Base-by-base conservation (phyloP, 1,140 invertebrate genomes). In the Conopomorpha cramerella region DNA sequence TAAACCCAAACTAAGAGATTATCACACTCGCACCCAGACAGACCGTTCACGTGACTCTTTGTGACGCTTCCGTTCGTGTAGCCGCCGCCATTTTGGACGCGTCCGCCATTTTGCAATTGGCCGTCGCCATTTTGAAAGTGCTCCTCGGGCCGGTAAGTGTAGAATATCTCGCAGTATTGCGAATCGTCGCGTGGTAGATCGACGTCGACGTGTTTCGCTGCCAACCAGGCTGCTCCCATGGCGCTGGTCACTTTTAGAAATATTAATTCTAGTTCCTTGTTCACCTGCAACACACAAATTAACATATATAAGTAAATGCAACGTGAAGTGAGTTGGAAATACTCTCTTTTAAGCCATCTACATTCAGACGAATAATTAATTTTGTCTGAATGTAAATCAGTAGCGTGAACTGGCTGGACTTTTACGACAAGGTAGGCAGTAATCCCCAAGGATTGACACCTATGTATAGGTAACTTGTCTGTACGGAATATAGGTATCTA, bases 211-310 rank as follows among this genome's bases (percentile, higher is more conserved):
- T 71, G 55, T 32, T 55, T 63, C 0, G 71, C 71, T 2, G 65
- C 71, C 0, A 72, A 43, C 61, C 64, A 71, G 0, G 67, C 71
- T 0, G 71, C 71, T 0, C 71, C 71, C 48, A 76, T 52, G 0
- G 71, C 71, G 10, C 65, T 68, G 1, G 71, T 68, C 0, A 72
- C 67, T n/a, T 54, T 45, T 1, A 76, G 43, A 1, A 55, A 50
- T 1, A 76, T 64, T 0, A 76, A 27, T 28, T 76, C 67, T 1
- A 76, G 31, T 8, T 71, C 51, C 3, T 39, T 52, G 34, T 55
- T 58, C 8, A 72, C 50, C 71, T 76, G 50, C 0, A 18, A 28
- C 11, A 26, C 7, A 25, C 27, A 29, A 12, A 42, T 8, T 28
- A 29, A 30, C 8, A 16, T n/a, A n/a, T n/a, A n/a, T n/a, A n/a